Base-by-base conservation (phyloP, 2,113 vertebrate genomes). In the Melanerpes formicivorus region DNA sequence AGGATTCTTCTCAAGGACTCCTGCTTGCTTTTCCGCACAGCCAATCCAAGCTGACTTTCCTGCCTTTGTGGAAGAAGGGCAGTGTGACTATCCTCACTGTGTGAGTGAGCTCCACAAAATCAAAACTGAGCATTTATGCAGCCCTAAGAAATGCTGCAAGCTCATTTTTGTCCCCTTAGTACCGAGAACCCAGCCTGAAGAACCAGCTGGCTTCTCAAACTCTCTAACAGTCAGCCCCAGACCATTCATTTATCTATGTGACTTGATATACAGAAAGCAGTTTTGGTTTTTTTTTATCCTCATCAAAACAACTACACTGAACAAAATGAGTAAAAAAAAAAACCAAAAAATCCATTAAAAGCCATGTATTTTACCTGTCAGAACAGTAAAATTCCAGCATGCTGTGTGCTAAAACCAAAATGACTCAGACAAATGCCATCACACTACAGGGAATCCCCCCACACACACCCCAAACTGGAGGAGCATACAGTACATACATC, bases 401-500 rank as follows among this genome's bases (percentile, higher is more conserved):
- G 50, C 42, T 72, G 50, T 58, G 65, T 56, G 17, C 8, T 48
- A 64, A 76, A 93, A 81, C 29, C 5, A 23, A 83, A 93, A 50
- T 25, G 23, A 94, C 64, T 84, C 23, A 65, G 76, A 59, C 52
- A 76, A 86, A 82, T 83, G 25, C 42, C 86, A 52, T 25, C 22
- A 13, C 50, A 25, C 50, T 52, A 23, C 23, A 52, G 50, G 22
- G 50, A 52, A 52, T 6, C 50, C 22, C 22, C 17, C 50, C 50
- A 23, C 50, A 25, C 12, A 25, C 22, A 22, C 82, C 27, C 4
- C 5, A 66, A 81, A 89, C 40, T 73, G 40, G 87, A 94, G 90
- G 70, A 67, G 58, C 18, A 18, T 95, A 95, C 85, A 95, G 64
- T 69, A 92, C 44, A 30, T 75, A 64, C 64, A 84, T 66, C 42